Evolutionary conservation across 2,888 invertebrate species (phyloP).

Genomic region (Phoronis australis): DNA sequence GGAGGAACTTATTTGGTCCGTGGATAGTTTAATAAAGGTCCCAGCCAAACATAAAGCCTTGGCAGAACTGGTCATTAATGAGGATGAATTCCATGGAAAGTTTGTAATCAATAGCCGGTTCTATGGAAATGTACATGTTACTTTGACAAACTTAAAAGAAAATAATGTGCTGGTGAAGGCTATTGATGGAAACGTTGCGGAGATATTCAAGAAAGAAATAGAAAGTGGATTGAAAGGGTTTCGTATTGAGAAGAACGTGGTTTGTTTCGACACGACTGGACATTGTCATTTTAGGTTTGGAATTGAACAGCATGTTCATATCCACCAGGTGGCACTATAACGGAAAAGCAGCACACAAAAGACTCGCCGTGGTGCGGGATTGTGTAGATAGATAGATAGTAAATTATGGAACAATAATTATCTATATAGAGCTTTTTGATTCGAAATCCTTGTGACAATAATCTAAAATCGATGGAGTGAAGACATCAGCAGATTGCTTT

Average conservation of each 20-base stretch:
- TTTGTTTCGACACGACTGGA: constrained; percentile 30
- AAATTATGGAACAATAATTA: no score
- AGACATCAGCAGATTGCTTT: no score
- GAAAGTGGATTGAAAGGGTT: constrained; percentile 17
- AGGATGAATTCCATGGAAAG: neutral
- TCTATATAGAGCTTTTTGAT: no score
- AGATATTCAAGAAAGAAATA: constrained; percentile 24
- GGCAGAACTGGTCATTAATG: neutral
- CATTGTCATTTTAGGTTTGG: constrained; percentile 28
- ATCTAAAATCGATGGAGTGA: no score
- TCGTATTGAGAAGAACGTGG: constrained; percentile 15
- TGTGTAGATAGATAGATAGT: no score
- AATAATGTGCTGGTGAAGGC: constrained; percentile 23
- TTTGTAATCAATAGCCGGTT: neutral
- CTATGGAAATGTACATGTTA: constrained; percentile 5
- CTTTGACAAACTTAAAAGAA: constrained; percentile 17
- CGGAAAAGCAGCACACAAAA: no score
- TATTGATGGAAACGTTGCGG: constrained; percentile 34
- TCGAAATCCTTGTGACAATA: no score
- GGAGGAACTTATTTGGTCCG: neutral
- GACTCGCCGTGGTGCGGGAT: no score
- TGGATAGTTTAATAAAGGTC: neutral
- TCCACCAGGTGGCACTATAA: constrained; percentile 23
- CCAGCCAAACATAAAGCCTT: neutral
- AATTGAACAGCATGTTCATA: constrained; percentile 23